Evolutionary conservation across 2,888 invertebrate species (phyloP), one percentile per base, ranked within the genome.

Genomic region (Amaurobius ferox): DNA sequence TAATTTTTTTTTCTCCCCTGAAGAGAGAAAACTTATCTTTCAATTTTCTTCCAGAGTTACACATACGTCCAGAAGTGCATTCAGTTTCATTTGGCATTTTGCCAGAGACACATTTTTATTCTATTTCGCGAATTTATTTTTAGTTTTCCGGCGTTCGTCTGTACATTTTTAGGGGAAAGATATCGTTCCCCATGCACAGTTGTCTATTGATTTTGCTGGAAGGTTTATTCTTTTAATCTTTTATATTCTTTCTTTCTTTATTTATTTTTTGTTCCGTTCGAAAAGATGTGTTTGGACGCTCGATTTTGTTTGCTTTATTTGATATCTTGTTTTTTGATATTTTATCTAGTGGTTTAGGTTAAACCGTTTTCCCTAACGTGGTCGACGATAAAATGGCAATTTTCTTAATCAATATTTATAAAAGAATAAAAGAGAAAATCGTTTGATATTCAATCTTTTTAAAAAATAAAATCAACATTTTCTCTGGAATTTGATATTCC

Each of bases 71-170:
- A 44, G 44, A 44, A 11, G 9, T 6, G 44, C 44, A 2, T 6
- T 11, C 16, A 13, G 44, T 44, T 16, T 44, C 44, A 44, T 44
- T 44, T 44, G 44, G 44, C 44, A n/a, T 44, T 44, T 16, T 16
- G 44, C 44, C 44, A 44, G 44, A 13, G 16, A 11, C 44, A 11
- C 6, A 44, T 11, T 16, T 44, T 44, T 44, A 44, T 44, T 44
- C 44, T 44, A 13, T 44, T 44, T 44, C n/a, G 44, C 16, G 44
- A 44, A 44, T 44, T 44, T 44, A 44, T 44, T 44, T 44, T 44
- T 44, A 44, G 44, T 44, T 44, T 44, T 44, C 44, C 44, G 44
- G 44, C n/a, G 9, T 44, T 44, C 44, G 44, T 11, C n/a, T 44
- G 44, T 44, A 44, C 44, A 44, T 44, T 44, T 44, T 44, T 44